These are phyloP conservation scores for Bradypus variegatus DNA, from an alignment of 2,797 vertebrate genomes.

Conservation along the genomic window DNA sequence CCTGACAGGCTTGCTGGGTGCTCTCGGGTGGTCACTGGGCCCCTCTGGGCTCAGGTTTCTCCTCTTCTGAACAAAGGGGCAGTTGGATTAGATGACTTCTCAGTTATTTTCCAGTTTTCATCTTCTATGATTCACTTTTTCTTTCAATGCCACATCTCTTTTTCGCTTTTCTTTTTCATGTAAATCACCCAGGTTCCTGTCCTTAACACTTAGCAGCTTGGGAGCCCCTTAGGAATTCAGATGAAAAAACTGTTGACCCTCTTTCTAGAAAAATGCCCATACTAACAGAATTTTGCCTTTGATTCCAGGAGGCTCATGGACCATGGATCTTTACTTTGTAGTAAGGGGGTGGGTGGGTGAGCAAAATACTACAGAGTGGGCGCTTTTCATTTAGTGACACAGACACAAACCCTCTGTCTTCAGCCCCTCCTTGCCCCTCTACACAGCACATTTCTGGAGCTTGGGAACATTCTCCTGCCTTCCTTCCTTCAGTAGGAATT, in stretches of 20 bases:
- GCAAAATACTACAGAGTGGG: background rate
- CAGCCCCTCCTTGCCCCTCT: background rate
- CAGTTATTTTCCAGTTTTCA: background rate
- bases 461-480: background rate
- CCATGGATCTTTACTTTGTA: background rate
- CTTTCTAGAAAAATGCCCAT: background rate
- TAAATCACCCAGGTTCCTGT: background rate
- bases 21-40: background rate
- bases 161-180: background rate
- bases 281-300: background rate
- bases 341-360: background rate
- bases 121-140: background rate
- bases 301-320: background rate
- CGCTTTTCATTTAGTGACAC: background rate
- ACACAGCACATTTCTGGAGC: background rate
- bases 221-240: background rate
- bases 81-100: background rate
- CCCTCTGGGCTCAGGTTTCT: background rate
- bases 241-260: background rate
- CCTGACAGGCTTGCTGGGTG: background rate
- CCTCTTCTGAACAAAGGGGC: background rate
- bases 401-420: background rate
- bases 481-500: background rate
- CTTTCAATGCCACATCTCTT: background rate
- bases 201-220: background rate